Evolutionary conservation across 2,888 invertebrate genomes (phyloP).

Genomic region (Zygaena filipendulae): DNA sequence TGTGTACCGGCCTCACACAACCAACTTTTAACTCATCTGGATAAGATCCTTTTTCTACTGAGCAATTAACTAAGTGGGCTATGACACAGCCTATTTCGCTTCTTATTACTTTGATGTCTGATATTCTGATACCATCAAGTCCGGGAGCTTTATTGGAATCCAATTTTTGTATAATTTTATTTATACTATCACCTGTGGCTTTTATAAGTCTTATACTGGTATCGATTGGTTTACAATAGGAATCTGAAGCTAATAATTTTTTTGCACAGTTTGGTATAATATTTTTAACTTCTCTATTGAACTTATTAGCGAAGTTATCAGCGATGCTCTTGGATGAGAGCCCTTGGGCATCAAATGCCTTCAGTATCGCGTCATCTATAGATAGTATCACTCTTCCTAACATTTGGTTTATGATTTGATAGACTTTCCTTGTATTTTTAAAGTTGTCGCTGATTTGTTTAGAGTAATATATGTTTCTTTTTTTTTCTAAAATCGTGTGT

Average conservation of each 20-base stretch:
- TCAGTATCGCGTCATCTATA: constrained; percentile 3
- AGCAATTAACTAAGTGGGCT: constrained; percentile 16
- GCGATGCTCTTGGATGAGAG: constrained; percentile 4
- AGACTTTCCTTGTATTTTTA: too few species aligned
- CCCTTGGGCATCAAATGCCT: constrained; percentile 9
- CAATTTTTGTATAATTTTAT: constrained; percentile 9
- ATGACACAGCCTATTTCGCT: constrained; percentile 8
- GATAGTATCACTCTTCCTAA: constrained; percentile 6
- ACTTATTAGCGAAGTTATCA: constrained; percentile 5
- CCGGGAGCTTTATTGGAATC: constrained; percentile 15
- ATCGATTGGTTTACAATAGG: constrained; percentile 1
- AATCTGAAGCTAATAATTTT: constrained; percentile 1
- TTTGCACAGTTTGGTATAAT: constrained; percentile 4
- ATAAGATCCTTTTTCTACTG: constrained; percentile 12
- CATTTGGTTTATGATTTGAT: constrained; percentile 9
- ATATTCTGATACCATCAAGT: constrained; percentile 10
- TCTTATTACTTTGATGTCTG: constrained; percentile 9
- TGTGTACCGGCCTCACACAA: constrained; percentile 14
- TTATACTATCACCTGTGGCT: constrained; percentile 2
- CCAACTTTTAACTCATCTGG: constrained; percentile 16
- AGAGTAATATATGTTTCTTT: too few species aligned
- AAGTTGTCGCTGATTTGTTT: too few species aligned
- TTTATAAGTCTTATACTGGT: constrained; percentile 7
- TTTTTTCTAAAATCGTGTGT: too few species aligned
- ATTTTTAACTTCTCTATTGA: constrained; percentile 8